Evolutionary conservation across 2,888 invertebrate species (phyloP).

Genomic region (Calameuta filiformis): DNA sequence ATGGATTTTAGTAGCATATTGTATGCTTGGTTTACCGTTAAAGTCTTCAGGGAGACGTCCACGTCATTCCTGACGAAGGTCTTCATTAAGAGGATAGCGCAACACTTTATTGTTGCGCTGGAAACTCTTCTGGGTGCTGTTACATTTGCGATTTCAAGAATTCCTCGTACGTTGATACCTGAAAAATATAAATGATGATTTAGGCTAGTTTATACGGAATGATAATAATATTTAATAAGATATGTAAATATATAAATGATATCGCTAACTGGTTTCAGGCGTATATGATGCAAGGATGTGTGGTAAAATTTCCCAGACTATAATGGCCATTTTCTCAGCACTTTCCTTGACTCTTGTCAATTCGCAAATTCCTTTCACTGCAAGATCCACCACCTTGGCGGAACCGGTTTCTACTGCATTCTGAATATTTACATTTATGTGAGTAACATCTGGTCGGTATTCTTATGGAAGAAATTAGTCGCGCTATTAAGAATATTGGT

Average conservation of each 20-base stretch:
- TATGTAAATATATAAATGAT: background rate
- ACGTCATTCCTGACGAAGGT: slow-evolving; percentile 28
- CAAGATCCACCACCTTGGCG: slow-evolving; percentile 6
- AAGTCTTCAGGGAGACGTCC: slow-evolving; percentile 26
- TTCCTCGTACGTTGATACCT: slow-evolving; percentile 6
- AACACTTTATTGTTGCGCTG: slow-evolving; percentile 3
- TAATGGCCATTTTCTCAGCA: slow-evolving; percentile 25
- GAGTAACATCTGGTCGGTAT: background rate
- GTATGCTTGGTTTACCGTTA: slow-evolving; percentile 32
- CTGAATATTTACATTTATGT: background rate
- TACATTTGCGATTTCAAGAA: slow-evolving; percentile 11
- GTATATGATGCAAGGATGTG: slow-evolving; percentile 24
- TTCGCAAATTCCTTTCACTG: slow-evolving; percentile 32
- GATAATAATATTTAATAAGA: background rate
- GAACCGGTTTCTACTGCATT: slow-evolving; percentile 13
- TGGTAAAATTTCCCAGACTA: slow-evolving; percentile 38
- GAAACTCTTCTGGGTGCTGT: slow-evolving; percentile 8
- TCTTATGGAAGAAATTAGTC: background rate
- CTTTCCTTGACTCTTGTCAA: slow-evolving; percentile 22
- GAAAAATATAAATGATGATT: background rate
- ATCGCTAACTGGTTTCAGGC: background rate
- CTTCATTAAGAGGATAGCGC: slow-evolving; percentile 19
- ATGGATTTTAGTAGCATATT: slow-evolving; percentile 25
- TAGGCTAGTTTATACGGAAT: background rate
- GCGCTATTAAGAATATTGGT: background rate